phyloP scores from a whole-genome alignment of 2,113 vertebrate species.

The Bathybates hornii region DNA sequence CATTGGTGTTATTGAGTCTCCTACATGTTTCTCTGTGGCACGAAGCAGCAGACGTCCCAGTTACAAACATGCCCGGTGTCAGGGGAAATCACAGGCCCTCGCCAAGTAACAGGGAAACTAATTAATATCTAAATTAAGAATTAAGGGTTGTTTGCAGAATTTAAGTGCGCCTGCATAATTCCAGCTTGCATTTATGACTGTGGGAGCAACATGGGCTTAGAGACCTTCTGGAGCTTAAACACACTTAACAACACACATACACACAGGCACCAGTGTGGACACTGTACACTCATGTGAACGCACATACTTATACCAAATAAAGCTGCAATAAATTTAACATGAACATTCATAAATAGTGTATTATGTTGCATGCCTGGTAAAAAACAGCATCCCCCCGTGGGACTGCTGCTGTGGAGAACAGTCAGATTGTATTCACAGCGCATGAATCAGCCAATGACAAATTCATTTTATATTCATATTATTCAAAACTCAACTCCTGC shows the following conservation, averaged over 20 bases:
- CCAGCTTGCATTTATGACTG: constrained; percentile 17
- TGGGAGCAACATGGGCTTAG: constrained; percentile 5
- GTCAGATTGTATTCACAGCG: background rate
- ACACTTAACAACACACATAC: background rate
- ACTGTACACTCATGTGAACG: background rate
- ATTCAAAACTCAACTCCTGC: background rate
- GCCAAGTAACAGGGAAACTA: constrained; percentile 47
- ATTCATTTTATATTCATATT: background rate
- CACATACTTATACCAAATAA: constrained; percentile 8
- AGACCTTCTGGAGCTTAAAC: constrained; percentile 39
- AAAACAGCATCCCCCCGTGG: background rate
- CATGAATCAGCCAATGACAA: background rate
- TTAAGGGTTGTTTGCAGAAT: constrained; percentile 54
- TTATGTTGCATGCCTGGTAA: constrained; percentile 1
- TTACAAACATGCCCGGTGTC: constrained; percentile 33
- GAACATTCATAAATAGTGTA: constrained; percentile 43
- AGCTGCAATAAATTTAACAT: constrained; percentile 40
- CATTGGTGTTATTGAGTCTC: constrained; percentile 24
- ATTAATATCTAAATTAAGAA: constrained; percentile 67
- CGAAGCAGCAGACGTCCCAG: constrained; percentile 8
- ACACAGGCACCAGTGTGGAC: background rate
- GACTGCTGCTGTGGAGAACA: background rate
- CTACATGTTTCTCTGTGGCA: constrained; percentile 7
- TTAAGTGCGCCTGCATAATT: constrained; percentile 16
- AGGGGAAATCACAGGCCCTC: constrained; percentile 54